Evolutionary conservation across 1,140 invertebrate species (phyloP), one percentile per base, ranked within the genome.

Genomic region (Agrypnia vestita): DNA sequence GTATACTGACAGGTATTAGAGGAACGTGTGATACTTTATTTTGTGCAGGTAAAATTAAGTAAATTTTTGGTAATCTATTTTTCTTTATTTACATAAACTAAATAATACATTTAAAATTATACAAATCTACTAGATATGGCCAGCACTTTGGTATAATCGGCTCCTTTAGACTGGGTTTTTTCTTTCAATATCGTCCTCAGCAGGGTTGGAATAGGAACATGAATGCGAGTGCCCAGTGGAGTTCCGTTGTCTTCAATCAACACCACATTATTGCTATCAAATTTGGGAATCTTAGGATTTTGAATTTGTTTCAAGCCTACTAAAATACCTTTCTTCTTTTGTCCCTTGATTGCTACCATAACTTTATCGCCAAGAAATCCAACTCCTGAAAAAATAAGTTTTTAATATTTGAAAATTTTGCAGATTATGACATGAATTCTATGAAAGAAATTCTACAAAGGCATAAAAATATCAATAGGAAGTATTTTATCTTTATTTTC

Each of bases 261-360:
- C 0, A 99, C 98, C 78, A 99, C 86, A 89, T 99, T 99, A 86
- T 99, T 99, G 82, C 94, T 97, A 87, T 99, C 98, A 89, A 97
- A 98, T 85, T 94, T 95, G 0, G 98, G 98, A 46, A 98, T 91
- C 86, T 96, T 95, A 4, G 94, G 86, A 76, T 92, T 91, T 85
- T 98, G 96, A 75, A 92, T 93, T 85, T 97, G 94, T 86, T 97
- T 97, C 0, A 96, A 89, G 0, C 98, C 98, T 21, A 99, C 98
- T 62, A 99, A 90, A 79, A 98, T 96, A 3, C 94, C 98, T 88
- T 97, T 97, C 86, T 97, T 98, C 91, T 98, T 99, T 86, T 99
- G 94, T 35, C 98, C 98, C 88, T 96, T 97, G 82, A 99, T 96
- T 4, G 98, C 97, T n/a, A 99, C 93, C 83, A 99, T 85, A 10